phyloP scores from a whole-genome alignment of 2,888 invertebrate species.

The Andricus curvator region DNA sequence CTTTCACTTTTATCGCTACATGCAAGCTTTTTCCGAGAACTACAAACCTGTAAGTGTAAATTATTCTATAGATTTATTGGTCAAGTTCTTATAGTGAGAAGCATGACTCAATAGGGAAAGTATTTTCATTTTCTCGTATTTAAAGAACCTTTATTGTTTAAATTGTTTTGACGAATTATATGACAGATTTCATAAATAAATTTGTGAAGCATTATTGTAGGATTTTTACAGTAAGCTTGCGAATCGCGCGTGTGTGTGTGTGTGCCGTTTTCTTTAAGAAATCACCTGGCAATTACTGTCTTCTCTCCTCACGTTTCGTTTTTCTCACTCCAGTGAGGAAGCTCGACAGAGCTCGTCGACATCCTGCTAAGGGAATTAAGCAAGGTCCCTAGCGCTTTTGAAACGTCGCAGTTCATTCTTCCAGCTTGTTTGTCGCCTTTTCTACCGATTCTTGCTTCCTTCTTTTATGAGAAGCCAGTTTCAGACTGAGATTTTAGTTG shows the following conservation, averaged over 20 bases:
- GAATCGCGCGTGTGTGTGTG: neutral
- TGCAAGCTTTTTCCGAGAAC: neutral
- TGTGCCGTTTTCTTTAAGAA: neutral
- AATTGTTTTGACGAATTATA: neutral
- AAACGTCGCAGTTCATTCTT: slow-evolving; percentile 27
- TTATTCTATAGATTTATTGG: neutral
- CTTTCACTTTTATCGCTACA: neutral
- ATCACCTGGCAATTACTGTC: slow-evolving; percentile 29
- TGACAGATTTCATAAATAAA: neutral
- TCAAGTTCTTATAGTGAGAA: neutral
- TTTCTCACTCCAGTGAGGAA: slow-evolving; percentile 20
- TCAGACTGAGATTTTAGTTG: slow-evolving; percentile 23
- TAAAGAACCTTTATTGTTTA: neutral
- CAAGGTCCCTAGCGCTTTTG: slow-evolving; percentile 22
- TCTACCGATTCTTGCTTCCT: neutral
- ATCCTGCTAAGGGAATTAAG: slow-evolving; percentile 31
- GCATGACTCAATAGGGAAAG: neutral
- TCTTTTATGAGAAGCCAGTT: slow-evolving; percentile 32
- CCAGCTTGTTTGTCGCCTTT: slow-evolving; percentile 19
- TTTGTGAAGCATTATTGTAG: neutral
- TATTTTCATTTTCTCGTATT: neutral
- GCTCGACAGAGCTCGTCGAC: slow-evolving; percentile 11
- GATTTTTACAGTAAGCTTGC: neutral
- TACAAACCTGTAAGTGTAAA: neutral
- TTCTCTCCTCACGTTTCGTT: neutral